These are phyloP conservation scores for Chaenodraco wilsoni DNA, from an alignment of 2,797 vertebrate genomes.

Conservation along the genomic window DNA sequence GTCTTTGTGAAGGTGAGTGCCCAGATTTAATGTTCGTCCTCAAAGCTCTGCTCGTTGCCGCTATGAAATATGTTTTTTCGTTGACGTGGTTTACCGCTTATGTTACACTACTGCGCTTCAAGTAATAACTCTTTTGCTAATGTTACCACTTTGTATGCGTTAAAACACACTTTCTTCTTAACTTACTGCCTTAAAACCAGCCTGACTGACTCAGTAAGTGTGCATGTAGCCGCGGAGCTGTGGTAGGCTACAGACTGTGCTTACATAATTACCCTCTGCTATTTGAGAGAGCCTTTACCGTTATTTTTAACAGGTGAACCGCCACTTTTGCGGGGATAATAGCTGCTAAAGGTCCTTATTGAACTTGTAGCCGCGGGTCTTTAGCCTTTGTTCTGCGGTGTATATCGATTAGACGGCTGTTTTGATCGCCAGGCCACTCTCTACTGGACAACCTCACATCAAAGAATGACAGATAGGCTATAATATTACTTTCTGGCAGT, in stretches of 20 bases:
- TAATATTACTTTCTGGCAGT: slow-evolving; percentile 38
- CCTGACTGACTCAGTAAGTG: background rate
- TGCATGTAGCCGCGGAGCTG: slow-evolving; percentile 38
- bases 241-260: slow-evolving; percentile 30
- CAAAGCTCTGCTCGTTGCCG: slow-evolving; percentile 39
- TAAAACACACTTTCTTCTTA: slow-evolving; percentile 22
- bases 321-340: slow-evolving; percentile 4
- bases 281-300: slow-evolving; percentile 75
- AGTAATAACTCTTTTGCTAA: rapidly evolving
- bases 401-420: slow-evolving; percentile 49
- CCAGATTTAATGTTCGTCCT: slow-evolving; percentile 61
- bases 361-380: slow-evolving; percentile 42
- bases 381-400: slow-evolving; percentile 58
- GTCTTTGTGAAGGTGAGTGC: slow-evolving; percentile 85
- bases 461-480: slow-evolving; percentile 27
- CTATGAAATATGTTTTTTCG: slow-evolving; percentile 42
- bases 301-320: slow-evolving; percentile 82
- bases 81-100: background rate
- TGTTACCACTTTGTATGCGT: background rate
- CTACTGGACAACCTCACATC: background rate
- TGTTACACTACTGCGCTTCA: background rate
- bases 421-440: slow-evolving; percentile 30
- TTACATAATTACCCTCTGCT: slow-evolving; percentile 75
- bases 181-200: slow-evolving; percentile 9
- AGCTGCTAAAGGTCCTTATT: background rate